Conservation (phyloP, 2,113 vertebrate genomes). For the Anser brachyrhynchus region DNA sequence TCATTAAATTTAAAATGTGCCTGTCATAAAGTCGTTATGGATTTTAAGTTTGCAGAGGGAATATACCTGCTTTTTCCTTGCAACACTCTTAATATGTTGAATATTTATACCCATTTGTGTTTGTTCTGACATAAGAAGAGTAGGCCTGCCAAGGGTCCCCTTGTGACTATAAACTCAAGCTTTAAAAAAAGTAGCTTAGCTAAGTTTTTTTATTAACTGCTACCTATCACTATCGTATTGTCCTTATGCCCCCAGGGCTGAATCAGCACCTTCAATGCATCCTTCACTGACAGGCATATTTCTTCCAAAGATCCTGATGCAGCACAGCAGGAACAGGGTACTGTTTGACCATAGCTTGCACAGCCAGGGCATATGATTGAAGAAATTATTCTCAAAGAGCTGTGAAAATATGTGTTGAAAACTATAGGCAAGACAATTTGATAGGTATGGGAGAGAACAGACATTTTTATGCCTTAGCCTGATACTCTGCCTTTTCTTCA, state of each 20-base stretch:
- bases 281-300: not conserved
- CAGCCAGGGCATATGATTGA: not conserved
- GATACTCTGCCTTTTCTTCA: not conserved
- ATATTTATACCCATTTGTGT: conserved; percentile 47
- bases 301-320: not conserved
- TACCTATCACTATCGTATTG: not conserved
- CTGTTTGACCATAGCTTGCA: not conserved
- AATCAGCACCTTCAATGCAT: not conserved
- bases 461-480: not conserved
- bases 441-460: not conserved
- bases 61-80: not conserved
- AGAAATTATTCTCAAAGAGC: not conserved
- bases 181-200: conserved; percentile 6
- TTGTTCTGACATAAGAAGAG: not conserved
- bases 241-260: not conserved
- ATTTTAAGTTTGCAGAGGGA: conserved; percentile 15
- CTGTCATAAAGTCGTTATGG: not conserved
- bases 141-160: not conserved
- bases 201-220: conserved; percentile 24
- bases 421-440: not conserved
- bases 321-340: not conserved
- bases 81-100: not conserved
- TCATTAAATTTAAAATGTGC: conserved; percentile 22
- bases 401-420: not conserved
- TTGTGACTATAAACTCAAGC: not conserved